Evolutionary conservation across 2,888 invertebrate species (phyloP), one percentile per base, ranked within the genome.

Genomic region (Aspidiotus destructor): DNA sequence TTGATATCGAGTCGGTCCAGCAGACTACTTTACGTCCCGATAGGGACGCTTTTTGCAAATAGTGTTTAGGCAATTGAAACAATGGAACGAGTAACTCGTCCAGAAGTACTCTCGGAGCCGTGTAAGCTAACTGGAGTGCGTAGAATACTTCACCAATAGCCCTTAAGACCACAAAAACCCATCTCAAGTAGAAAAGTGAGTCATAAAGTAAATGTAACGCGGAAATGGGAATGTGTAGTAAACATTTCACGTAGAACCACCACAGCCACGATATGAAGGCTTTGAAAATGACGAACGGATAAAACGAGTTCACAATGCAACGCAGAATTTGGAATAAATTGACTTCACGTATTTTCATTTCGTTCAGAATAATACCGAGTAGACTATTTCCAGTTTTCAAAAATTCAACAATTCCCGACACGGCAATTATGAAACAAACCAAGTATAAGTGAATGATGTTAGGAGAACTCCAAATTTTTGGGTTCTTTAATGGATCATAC

Each of bases 401-500:
- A 48, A 68, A 64, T 17, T 67, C 70, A 53, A 52, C 55, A n/a
- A 52, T 15, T 10, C 60, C 42, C 9, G 60, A 62, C 17, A 71
- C 40, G n/a, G 48, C 85, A 73, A 85, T 83, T 0, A 83, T 72
- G 0, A 84, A 83, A 60, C 85, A 85, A 0, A 86, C 83, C 1
- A 83, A 74, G 6, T 86, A 83, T 73, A 89, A 86, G 1, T 87
- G 73, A 0, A 82, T 74, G 55, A 88, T 70, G 57, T 73, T 72
- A 16, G 73, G 73, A 11, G 69, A 64, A 53, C 72, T 73, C 28
- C 72, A 62, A 16, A 73, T 68, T 53, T 71, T 80, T 0, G 88
- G 86, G 69, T 86, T 84, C 75, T 89, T 88, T 7, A 86, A 78
- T 0, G 89, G 89, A 75, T 90, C 90, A 72, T 88, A 87, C 74